Conservation (phyloP, 1,140 invertebrate genomes). For the Drosophila novamexicana region DNA sequence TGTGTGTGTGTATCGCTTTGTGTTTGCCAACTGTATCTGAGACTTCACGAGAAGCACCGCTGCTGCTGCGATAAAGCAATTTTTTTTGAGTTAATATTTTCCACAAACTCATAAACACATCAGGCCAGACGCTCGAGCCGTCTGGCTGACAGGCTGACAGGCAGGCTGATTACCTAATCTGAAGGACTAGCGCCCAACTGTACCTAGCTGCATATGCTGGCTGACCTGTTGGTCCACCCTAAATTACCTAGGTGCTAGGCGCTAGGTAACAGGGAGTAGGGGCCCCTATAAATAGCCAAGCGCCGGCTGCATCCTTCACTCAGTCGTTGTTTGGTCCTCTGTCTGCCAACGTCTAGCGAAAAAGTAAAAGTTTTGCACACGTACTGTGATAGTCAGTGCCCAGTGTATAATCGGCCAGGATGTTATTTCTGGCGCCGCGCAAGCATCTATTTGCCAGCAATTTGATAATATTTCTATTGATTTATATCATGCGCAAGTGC, state of each 20-base stretch:
- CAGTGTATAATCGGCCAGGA: constrained; percentile 35
- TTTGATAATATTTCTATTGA: constrained; percentile 69
- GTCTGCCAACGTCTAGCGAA: constrained; percentile 36
- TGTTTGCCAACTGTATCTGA: constrained; percentile 26
- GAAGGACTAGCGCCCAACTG: constrained; percentile 37
- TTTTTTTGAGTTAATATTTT: constrained; percentile 56
- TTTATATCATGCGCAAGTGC: constrained; percentile 73
- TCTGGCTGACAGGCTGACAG: constrained; percentile 10
- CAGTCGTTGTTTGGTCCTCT: constrained; percentile 52
- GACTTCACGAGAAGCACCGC: constrained; percentile 22
- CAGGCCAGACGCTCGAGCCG: constrained; percentile 17
- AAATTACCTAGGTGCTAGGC: constrained; percentile 45
- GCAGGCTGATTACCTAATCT: constrained; percentile 64
- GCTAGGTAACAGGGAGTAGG: constrained; percentile 5
- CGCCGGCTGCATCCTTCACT: constrained; percentile 46
- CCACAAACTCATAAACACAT: constrained; percentile 76
- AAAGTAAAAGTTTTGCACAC: constrained; percentile 2
- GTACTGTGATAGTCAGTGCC: constrained; percentile 62
- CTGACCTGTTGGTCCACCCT: constrained; percentile 3
- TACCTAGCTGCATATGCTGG: constrained; percentile 29
- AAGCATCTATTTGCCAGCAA: constrained; percentile 78
- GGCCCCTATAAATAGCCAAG: constrained; percentile 39
- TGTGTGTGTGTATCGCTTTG: constrained; percentile 11
- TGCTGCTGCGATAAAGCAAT: constrained; percentile 34
- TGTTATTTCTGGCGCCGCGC: constrained; percentile 75